Conservation (phyloP, 2,797 vertebrate genomes). For the Yasuhikotakia modesta region DNA sequence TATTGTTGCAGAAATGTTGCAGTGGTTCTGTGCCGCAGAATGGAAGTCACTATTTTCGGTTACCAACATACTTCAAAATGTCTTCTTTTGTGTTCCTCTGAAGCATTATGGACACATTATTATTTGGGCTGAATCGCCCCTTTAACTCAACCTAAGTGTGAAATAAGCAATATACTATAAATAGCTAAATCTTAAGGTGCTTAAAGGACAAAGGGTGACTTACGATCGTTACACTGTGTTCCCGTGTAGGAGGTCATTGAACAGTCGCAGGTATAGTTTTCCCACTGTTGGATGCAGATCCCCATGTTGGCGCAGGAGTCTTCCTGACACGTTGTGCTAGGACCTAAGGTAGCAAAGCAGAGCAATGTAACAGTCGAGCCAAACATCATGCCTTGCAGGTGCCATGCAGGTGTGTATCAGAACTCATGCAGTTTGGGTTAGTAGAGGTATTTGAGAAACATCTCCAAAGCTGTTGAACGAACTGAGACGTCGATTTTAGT, state of each 20-base stretch:
- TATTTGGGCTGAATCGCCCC: no score
- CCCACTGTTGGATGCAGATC: slow-evolving; percentile 97
- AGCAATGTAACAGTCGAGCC: slow-evolving; percentile 54
- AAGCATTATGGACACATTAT: no score
- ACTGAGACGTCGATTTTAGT: slow-evolving; percentile 59
- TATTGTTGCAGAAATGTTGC: no score
- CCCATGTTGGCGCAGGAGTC: slow-evolving; percentile 96
- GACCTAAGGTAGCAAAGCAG: slow-evolving; percentile 77
- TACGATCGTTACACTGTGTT: slow-evolving; percentile 95
- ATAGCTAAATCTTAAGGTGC: slow-evolving; percentile 26
- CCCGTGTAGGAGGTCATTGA: slow-evolving; percentile 97
- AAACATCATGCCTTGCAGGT: slow-evolving; percentile 52
- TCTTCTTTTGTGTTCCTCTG: no score
- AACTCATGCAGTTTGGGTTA: slow-evolving; percentile 65
- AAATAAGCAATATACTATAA: slow-evolving; percentile 3
- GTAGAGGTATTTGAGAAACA: slow-evolving; percentile 54
- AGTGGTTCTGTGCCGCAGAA: no score
- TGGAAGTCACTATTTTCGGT: no score
- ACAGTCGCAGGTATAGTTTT: slow-evolving; percentile 96
- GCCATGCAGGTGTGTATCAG: slow-evolving; percentile 64
- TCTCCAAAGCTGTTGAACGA: slow-evolving; percentile 52
- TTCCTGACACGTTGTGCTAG: slow-evolving; percentile 96
- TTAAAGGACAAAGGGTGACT: slow-evolving; percentile 71
- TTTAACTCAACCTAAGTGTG: not conserved
- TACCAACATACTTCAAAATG: no score